These are phyloP conservation scores for Polietes domitor DNA, from an alignment of 2,888 invertebrate species.

Conservation along the genomic window DNA sequence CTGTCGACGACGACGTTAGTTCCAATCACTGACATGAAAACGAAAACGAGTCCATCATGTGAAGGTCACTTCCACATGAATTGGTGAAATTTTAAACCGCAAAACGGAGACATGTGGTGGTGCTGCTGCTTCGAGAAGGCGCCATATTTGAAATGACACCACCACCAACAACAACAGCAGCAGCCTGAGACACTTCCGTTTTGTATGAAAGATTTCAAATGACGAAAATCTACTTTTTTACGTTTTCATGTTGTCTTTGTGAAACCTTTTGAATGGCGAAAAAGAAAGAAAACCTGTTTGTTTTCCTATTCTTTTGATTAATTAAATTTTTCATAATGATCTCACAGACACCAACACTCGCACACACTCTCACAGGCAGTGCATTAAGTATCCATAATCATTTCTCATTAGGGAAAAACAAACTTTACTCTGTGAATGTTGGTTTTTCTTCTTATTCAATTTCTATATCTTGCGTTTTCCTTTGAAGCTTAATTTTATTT, in stretches of 20 bases:
- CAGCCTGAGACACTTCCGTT: conserved; percentile 33
- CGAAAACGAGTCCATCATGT: conserved; percentile 50
- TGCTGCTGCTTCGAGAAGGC: conserved; percentile 23
- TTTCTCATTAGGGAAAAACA: conserved; percentile 61
- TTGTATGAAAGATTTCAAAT: not conserved
- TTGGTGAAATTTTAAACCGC: conserved; percentile 9
- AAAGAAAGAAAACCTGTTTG: not conserved
- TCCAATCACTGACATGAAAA: conserved; percentile 48
- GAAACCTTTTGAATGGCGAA: conserved; percentile 23
- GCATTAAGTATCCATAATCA: conserved; percentile 62
- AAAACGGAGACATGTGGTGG: conserved; percentile 23
- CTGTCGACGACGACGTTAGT: not conserved
- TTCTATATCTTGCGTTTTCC: conserved; percentile 37
- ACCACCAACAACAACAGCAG: conserved; percentile 16
- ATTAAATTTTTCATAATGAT: conserved; percentile 63
- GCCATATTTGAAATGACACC: conserved; percentile 27
- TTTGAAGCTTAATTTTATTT: conserved; percentile 64
- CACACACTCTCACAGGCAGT: conserved; percentile 12
- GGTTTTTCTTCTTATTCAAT: conserved; percentile 15
- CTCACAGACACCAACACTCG: conserved; percentile 22
- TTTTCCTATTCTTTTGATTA: conserved; percentile 61
- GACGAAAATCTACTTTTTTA: not conserved
- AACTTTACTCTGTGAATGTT: conserved; percentile 43
- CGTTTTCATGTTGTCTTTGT: not conserved
- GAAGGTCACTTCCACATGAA: conserved; percentile 47